A percentile compares a stretch with the other conserved stretches of the same genome.
Conservation (phyloP, 2,888 invertebrate genomes). For the Phorcus lineatus region DNA sequence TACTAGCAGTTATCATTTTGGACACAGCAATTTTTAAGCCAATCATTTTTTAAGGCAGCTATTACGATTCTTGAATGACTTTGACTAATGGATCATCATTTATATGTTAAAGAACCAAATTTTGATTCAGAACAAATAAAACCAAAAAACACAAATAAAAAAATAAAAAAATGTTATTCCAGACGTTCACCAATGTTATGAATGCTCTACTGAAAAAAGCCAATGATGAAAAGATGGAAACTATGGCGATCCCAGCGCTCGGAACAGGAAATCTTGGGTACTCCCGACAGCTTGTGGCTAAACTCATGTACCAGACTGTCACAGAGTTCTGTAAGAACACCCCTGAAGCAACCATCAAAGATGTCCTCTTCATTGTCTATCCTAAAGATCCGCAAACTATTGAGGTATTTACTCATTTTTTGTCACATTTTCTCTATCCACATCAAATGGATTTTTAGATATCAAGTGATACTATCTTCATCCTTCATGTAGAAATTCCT, state of each 20-base stretch:
- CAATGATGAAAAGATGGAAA: neutral
- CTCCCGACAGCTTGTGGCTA: neutral
- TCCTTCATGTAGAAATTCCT: too few species aligned
- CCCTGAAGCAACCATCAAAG: neutral
- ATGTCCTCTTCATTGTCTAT: conserved; percentile 11
- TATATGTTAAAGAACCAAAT: too few species aligned
- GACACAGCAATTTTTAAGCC: too few species aligned
- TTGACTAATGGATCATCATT: too few species aligned
- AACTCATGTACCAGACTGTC: conserved; percentile 3
- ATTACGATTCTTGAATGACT: too few species aligned
- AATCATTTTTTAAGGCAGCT: too few species aligned
- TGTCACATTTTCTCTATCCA: too few species aligned
- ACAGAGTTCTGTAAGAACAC: neutral
- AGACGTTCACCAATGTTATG: neutral
- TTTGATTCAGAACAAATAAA: too few species aligned
- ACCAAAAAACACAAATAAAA: too few species aligned
- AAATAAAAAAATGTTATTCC: neutral
- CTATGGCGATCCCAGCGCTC: conserved; percentile 3
- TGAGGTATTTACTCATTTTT: neutral
- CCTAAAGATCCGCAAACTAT: neutral
- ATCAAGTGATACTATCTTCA: too few species aligned
- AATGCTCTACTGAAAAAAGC: neutral
- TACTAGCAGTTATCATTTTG: too few species aligned
- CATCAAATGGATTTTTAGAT: too few species aligned
- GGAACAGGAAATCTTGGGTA: conserved; percentile 11